Conservation (phyloP, 2,113 vertebrate species). For the Bettongia penicillata region DNA sequence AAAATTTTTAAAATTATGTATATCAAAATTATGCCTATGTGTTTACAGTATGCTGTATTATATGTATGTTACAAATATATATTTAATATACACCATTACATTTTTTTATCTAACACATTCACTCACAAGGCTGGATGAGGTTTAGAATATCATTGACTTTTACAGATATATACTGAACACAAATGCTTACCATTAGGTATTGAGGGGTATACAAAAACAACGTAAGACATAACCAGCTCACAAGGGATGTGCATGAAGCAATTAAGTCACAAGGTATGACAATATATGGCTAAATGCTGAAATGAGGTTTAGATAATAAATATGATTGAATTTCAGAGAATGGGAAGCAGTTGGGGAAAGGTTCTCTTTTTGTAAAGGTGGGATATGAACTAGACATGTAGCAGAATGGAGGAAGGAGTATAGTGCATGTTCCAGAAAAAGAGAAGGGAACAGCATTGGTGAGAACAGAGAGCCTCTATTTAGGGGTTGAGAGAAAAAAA, state of each 20-base stretch:
- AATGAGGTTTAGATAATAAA: slow-evolving; percentile 28
- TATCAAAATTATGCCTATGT: not conserved
- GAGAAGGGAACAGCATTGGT: not conserved
- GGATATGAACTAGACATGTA: not conserved
- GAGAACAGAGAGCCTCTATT: not conserved
- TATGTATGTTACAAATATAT: not conserved
- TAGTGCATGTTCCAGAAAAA: slow-evolving; percentile 20
- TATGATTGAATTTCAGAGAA: slow-evolving; percentile 41
- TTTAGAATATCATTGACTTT: not conserved
- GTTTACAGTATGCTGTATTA: not conserved
- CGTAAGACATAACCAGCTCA: not conserved
- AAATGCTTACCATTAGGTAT: not conserved
- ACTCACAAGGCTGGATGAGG: not conserved
- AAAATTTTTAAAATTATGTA: not conserved
- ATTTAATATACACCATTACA: not conserved
- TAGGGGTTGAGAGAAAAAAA: not conserved
- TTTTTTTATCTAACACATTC: not conserved
- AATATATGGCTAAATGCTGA: slow-evolving; percentile 19
- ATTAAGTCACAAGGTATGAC: slow-evolving; percentile 1
- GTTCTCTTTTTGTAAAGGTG: slow-evolving; percentile 5
- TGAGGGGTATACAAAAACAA: not conserved
- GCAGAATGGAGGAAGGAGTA: slow-evolving; percentile 5
- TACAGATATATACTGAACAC: not conserved
- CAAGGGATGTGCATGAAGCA: not conserved
- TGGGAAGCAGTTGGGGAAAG: slow-evolving; percentile 22